Percentiles rank a stretch among this genome's conserved stretches.
Conservation (phyloP, 2,797 vertebrate genomes). For the Cephalopachus bancanus region DNA sequence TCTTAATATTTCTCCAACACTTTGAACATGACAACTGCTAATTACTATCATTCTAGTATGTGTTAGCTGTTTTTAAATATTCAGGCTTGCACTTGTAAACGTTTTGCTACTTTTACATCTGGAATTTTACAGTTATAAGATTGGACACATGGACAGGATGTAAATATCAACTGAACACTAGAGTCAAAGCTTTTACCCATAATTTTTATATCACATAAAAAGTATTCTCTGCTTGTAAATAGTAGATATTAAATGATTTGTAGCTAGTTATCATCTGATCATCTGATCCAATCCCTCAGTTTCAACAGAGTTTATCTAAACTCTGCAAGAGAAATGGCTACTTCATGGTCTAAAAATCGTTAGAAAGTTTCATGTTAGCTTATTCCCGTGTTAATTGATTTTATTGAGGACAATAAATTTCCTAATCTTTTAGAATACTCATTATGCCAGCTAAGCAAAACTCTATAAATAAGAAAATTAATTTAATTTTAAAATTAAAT, state of each 20-base stretch:
- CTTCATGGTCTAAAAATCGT: neutral
- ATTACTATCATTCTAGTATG: constrained; percentile 64
- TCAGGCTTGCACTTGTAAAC: neutral
- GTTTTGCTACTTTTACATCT: neutral
- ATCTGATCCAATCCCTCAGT: neutral
- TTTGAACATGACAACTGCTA: constrained; percentile 68
- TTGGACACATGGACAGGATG: neutral
- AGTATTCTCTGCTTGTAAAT: neutral
- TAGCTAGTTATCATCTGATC: neutral
- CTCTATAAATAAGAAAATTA: neutral
- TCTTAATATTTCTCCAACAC: constrained; percentile 65
- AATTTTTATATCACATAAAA: constrained; percentile 2
- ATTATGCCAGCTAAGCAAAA: neutral
- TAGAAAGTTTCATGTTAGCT: neutral
- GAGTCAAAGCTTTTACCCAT: neutral
- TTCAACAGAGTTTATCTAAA: neutral
- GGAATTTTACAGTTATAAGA: constrained; percentile 33
- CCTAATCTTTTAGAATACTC: neutral
- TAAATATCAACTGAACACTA: neutral
- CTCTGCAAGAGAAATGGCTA: neutral
- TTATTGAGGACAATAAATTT: neutral
- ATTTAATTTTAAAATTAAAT: constrained; percentile 4
- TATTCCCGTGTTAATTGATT: neutral
- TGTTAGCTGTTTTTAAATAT: constrained; percentile 45
- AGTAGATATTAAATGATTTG: neutral